Base-by-base conservation (phyloP, 2,113 vertebrate species). In the Corvus hawaiiensis region DNA sequence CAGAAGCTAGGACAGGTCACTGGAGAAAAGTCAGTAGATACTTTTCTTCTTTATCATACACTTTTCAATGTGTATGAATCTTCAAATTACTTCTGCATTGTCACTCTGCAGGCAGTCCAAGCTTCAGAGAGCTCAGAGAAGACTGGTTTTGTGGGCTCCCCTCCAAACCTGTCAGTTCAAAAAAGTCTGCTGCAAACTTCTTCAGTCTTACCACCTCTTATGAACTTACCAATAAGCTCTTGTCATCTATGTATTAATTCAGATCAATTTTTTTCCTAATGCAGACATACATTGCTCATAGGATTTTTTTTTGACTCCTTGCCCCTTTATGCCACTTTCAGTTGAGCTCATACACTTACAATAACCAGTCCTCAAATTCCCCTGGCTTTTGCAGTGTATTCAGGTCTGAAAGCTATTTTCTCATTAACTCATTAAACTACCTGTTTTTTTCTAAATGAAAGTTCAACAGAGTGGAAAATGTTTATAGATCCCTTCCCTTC, bases 351-450 rank as follows among this genome's bases (percentile, higher is more conserved):
- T 22, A 54, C 32, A n/a, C 37, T 64, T 90, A 44, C 0, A 64
- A 74, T 64, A 84, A 74, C 28, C 54, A 56, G n/a, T 81, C 52
- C 19, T 91, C 74, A 87, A 18, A 84, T 73, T 43, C 51, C 59
- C n/a, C 49, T 71, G 58, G 48, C 30, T 78, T 94, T 89, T 91
- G 26, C 3, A 1, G 7, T 73, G 3, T 76, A 48, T 87, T 92
- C 63, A 89, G 16, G 48, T 66, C 71, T 90, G 78, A 90, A 93
- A 94, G 59, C 51, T 91, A 2, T 87, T 85, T 54, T 44, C 59
- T 76, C 39, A 44, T 97, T 93, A 96, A 68, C 73, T 62, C 59
- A 52, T 95, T 93, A 85, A 92, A 79, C 32, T 59, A 79, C 52
- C 59, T 94, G 21, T 3, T 30, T 90, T 85, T 62, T 86, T 89